A percentile compares a stretch with the other conserved stretches of the same genome.
Evolutionary conservation across 2,888 invertebrate species (phyloP).

Genomic region (Pyrrhia umbra): DNA sequence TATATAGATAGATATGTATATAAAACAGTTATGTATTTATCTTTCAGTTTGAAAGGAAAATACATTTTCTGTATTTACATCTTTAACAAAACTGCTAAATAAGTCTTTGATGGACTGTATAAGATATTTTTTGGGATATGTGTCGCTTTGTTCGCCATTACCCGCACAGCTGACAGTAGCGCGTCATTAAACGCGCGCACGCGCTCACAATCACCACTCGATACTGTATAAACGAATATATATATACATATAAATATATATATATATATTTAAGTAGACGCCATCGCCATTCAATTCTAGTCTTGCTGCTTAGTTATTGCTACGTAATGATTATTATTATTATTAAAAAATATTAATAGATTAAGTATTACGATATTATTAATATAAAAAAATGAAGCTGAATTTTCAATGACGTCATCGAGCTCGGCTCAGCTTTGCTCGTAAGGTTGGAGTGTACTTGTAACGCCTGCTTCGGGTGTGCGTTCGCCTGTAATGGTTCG

Average conservation of each 20-base stretch:
- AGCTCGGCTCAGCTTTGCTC: conserved; percentile 26
- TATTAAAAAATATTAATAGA: conserved; percentile 73
- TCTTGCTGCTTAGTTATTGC: conserved; percentile 83
- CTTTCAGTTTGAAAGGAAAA: no score
- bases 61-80: no score
- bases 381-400: conserved; percentile 50
- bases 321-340: conserved; percentile 78
- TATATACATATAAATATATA: conserved; percentile 71
- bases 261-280: conserved; percentile 75
- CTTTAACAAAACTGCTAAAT: no score
- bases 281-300: conserved; percentile 88
- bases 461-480: conserved; percentile 22
- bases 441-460: conserved; percentile 13
- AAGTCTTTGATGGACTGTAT: no score
- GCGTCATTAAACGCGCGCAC: no score
- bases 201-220: conserved; percentile 9
- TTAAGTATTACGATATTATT: conserved; percentile 80
- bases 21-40: no score
- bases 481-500: conserved; percentile 14
- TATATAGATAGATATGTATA: not conserved
- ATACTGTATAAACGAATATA: conserved; percentile 64
- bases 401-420: not conserved
- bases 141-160: no score
- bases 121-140: no score
- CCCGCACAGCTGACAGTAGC: no score